Conservation (phyloP, 2,113 vertebrate species). For the Amphilophus citrinellus region DNA sequence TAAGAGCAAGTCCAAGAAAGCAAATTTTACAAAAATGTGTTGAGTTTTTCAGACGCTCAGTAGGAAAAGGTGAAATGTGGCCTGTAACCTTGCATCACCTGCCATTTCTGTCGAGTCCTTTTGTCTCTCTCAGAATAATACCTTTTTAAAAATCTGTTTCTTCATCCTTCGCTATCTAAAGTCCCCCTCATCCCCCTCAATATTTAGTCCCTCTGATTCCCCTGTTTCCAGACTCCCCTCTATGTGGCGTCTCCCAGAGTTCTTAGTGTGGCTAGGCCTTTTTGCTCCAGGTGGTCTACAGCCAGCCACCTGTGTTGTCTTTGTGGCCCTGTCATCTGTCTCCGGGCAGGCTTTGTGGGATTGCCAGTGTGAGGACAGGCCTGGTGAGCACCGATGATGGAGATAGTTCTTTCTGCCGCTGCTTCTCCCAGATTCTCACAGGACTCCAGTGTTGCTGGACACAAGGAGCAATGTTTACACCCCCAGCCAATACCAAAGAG, state of each 20-base stretch:
- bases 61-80: background rate
- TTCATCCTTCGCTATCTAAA: conserved; percentile 15
- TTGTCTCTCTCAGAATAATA: background rate
- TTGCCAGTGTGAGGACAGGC: conserved; percentile 77
- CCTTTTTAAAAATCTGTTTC: conserved; percentile 14
- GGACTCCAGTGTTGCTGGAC: conserved; percentile 54
- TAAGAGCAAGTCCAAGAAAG: background rate
- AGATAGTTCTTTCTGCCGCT: conserved; percentile 69
- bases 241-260: conserved; percentile 43
- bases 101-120: background rate
- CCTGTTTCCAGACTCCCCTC: conserved; percentile 18
- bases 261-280: conserved; percentile 45
- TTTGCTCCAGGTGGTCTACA: conserved; percentile 77
- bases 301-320: conserved; percentile 81
- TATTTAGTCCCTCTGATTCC: background rate
- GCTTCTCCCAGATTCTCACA: conserved; percentile 67
- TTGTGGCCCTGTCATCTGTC: conserved; percentile 81
- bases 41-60: background rate
- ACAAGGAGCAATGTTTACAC: conserved; percentile 57
- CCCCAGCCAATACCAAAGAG: background rate
- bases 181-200: background rate
- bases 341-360: conserved; percentile 75
- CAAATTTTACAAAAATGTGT: background rate
- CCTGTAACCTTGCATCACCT: background rate
- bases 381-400: conserved; percentile 71